Conservation (phyloP, 2,888 invertebrate species). For the Cephus pulcher region DNA sequence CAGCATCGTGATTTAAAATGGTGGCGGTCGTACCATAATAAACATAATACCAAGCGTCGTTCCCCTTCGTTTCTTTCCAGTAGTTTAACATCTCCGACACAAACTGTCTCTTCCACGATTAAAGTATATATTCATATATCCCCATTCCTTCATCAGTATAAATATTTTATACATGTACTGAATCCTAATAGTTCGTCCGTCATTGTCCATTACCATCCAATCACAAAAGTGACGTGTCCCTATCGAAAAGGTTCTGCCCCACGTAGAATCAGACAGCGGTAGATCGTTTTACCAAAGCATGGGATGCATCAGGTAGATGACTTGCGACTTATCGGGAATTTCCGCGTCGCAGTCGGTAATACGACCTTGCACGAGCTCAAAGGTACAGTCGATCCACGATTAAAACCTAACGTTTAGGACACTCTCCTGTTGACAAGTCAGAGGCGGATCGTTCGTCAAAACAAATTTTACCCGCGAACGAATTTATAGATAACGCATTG, state of each 20-base stretch:
- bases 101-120: constrained; percentile 5
- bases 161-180: background rate
- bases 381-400: background rate
- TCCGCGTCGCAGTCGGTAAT: background rate
- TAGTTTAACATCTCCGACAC: background rate
- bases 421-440: background rate
- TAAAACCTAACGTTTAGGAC: background rate
- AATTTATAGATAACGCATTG: background rate
- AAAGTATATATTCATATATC: background rate
- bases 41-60: background rate
- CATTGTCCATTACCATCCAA: background rate
- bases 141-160: background rate
- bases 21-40: constrained; percentile 18
- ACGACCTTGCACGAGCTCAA: background rate
- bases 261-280: background rate
- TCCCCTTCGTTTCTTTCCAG: background rate
- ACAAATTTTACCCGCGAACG: background rate
- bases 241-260: background rate
- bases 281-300: constrained; percentile 13
- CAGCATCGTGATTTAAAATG: constrained; percentile 26
- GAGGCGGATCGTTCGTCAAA: background rate
- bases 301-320: constrained; percentile 18
- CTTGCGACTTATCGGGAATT: constrained; percentile 9
- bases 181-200: background rate
- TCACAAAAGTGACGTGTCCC: background rate